A percentile compares a stretch with the other conserved stretches of the same genome.
phyloP scores from a whole-genome alignment of 2,888 invertebrate genomes.

The Brachyptera risi region DNA sequence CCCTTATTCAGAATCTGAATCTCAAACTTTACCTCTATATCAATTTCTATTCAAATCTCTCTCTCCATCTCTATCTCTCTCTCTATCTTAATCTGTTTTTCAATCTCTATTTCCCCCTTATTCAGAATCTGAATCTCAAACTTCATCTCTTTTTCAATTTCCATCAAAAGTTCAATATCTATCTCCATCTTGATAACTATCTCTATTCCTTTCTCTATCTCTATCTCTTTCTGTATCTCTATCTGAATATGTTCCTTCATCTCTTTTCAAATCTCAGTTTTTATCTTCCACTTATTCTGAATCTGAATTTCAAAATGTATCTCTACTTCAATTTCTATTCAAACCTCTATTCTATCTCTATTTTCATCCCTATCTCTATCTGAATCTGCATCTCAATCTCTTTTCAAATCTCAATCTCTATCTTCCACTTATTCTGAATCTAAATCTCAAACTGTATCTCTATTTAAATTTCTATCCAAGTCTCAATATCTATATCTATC shows the following conservation, averaged over 20 bases:
- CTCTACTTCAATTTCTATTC: too few species aligned
- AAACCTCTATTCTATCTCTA: neutral
- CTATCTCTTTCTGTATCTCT: neutral
- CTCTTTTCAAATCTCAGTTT: too few species aligned
- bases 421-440: neutral
- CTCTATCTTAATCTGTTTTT: neutral
- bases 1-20: too few species aligned
- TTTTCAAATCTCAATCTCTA: too few species aligned
- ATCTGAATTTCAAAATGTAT: too few species aligned
- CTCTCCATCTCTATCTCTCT: neutral
- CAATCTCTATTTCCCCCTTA: too few species aligned
- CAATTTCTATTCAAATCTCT: neutral
- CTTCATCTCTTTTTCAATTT: neutral
- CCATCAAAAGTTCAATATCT: neutral
- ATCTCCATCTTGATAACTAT: neutral
- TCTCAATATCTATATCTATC: conserved; percentile 14
- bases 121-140: neutral
- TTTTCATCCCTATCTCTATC: neutral
- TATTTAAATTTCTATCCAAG: too few species aligned
- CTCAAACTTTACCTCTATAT: neutral
- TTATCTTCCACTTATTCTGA: neutral
- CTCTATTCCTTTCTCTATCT: neutral
- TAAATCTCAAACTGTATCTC: too few species aligned
- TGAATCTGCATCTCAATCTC: too few species aligned
- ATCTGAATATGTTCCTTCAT: too few species aligned